Evolutionary conservation across 2,888 invertebrate genomes (phyloP).

Genomic region (Drosophila falleni): DNA sequence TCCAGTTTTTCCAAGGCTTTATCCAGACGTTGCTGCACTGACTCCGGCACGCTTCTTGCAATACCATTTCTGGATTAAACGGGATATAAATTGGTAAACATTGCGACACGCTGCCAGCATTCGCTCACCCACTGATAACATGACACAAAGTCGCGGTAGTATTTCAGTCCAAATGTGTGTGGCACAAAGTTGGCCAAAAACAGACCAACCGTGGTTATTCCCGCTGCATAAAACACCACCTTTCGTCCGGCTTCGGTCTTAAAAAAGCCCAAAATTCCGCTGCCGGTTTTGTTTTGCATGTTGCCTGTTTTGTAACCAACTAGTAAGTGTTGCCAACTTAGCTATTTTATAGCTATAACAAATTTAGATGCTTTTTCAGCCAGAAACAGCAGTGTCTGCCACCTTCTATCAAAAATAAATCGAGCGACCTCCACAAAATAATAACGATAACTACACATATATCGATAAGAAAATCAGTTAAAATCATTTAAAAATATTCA

Average conservation of each 20-base stretch:
- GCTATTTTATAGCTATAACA: no score
- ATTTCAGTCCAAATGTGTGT: conserved; percentile 88
- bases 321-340: no score
- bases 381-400: no score
- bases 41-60: conserved; percentile 87
- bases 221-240: conserved; percentile 86
- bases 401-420: no score
- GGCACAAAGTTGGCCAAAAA: conserved; percentile 87
- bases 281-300: conserved; percentile 52
- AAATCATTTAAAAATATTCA: not conserved
- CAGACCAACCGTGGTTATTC: conserved; percentile 85
- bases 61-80: conserved; percentile 87
- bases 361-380: no score
- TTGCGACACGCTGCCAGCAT: not conserved
- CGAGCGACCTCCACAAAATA: no score
- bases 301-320: conserved; percentile 58
- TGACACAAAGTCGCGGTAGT: conserved; percentile 88
- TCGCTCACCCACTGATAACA: conserved; percentile 87
- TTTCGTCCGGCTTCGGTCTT: conserved; percentile 86
- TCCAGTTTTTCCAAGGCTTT: conserved; percentile 88
- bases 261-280: conserved; percentile 65
- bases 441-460: no score
- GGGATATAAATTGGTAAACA: conserved; percentile 36
- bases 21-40: conserved; percentile 86
- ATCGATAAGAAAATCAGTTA: no score